Base-by-base conservation (phyloP, 2,888 invertebrate genomes). In the Dione juno region DNA sequence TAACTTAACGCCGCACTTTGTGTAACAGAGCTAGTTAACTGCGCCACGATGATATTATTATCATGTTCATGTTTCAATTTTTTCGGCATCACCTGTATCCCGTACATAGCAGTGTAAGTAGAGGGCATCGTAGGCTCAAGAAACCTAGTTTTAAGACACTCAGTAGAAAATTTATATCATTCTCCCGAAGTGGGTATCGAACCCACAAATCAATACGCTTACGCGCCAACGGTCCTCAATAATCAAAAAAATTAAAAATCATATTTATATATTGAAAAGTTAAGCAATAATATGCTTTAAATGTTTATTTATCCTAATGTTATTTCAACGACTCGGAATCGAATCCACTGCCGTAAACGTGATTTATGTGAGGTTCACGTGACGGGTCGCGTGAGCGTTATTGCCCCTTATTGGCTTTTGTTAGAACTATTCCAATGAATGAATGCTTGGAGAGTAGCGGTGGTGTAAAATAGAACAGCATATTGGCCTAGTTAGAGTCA, bases 301-400 rank as follows among this genome's bases (percentile, higher is more conserved):
- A 66, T 35, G 63, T 54, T 59, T 67, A 73, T 54, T 59, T 67
- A 73, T 43, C n/a, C 35, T 57, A 61, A 70, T 28, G 65, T 53
- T 53, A 57, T 66, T 41, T 41, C 41, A 54, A 72, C 48, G 58
- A 16, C 37, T 53, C 43, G 70, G 65, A 70, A 68, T 73, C 73
- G 67, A 73, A 70, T 67, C 48, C 45, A 64, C 37, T 45, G 43
- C 70, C 65, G 67, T 67, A 67, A 67, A 59, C 21, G 73, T 70
- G 70, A 73, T 73, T 73, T 73, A 73, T 70, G 53, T 21, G 67
- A 61, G 21, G 45, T 48, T 66, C 48, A 66, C 54, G 72, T 69
- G 72, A 69, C 61, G n/a, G 50, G 65, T 67, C 67, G 64, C 59
- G 45, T 59, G 71, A 35, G 37, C 52, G 54, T 54, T 61, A 61